A percentile compares a stretch with the other conserved stretches of the same genome.
Evolutionary conservation across 2,888 invertebrate species (phyloP).

Genomic region (Toxonevra muliebris): DNA sequence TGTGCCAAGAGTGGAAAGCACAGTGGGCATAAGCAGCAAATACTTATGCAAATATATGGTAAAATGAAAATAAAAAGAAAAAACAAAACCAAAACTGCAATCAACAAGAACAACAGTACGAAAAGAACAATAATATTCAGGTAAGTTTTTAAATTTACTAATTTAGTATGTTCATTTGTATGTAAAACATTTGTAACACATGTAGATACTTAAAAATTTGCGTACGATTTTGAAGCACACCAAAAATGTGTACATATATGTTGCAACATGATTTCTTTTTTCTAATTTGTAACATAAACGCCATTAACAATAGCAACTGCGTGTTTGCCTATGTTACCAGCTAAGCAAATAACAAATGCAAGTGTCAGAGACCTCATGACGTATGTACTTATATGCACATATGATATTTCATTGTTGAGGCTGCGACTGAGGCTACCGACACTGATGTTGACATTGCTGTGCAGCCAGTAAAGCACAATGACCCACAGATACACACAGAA

Average conservation of each 20-base stretch:
- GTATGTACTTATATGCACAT: not conserved
- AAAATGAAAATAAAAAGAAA: not conserved
- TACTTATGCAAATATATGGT: not conserved
- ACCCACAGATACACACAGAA: slow-evolving; percentile 26
- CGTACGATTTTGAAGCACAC: too few relatives aligned
- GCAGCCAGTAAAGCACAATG: slow-evolving; percentile 34
- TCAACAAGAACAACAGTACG: not conserved
- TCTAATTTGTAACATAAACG: too few relatives aligned
- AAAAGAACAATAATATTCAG: not conserved
- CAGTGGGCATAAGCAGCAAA: slow-evolving; percentile 25
- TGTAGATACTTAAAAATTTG: too few relatives aligned
- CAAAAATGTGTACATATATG: too few relatives aligned
- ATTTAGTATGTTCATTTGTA: too few relatives aligned
- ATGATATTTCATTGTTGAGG: not conserved
- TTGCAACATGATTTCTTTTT: too few relatives aligned
- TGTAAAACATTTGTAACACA: too few relatives aligned
- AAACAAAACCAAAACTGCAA: not conserved
- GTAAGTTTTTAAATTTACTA: too few relatives aligned
- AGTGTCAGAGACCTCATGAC: slow-evolving; percentile 31
- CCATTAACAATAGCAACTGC: too few relatives aligned
- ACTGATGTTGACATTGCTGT: slow-evolving; percentile 14
- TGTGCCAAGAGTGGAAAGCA: slow-evolving; percentile 32
- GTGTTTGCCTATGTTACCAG: not conserved
- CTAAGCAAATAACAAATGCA: not conserved
- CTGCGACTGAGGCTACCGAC: slow-evolving; percentile 10